Base-by-base conservation (phyloP, 2,113 vertebrate species). In the Raja brachyura region DNA sequence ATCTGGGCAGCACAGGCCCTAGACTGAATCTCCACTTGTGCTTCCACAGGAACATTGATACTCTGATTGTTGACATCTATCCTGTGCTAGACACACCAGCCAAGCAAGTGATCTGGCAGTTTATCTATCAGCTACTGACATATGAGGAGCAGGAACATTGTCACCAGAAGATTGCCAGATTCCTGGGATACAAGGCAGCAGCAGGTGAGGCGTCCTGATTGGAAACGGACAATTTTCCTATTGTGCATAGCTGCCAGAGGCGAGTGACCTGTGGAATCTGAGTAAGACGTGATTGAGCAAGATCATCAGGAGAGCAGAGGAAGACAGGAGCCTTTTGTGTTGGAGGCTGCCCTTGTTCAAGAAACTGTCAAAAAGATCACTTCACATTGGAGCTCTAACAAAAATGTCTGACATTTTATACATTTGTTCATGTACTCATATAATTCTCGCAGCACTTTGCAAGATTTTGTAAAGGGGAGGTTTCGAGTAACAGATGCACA, bases 71-170 rank as follows among this genome's bases (percentile, higher is more conserved):
- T 93, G 98, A 99, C 1, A 96, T 98, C 93, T 99, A 98, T 95
- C 98, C 98, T 0, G 97, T 99, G 95, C 95, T 99, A 95, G 98
- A 99, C 95, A 99, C 99, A 1, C 98, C 99, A 0, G 98, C 98
- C 96, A 99, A 99, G 95, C 99, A 99, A 96, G 96, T 99, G 94
- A 97, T 99, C 93, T 99, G 99, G 99, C 98, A 99, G 95, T 99
- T 99, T 95, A 95, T 99, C 95, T 99, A 99, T 96, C 99, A 99
- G 96, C 96, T 99, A 95, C 95, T 99, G 95, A 99, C 97, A 0
- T 99, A 99, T 0, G 98, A 99, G 94, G 99, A 99, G 94, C 99
- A 99, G 94, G 98, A 99, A 73, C 97, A 98, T 93, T 99, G 98
- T 94, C 98, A 98, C 95, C 97, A 96, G 96, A 99, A 99, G 95